Percentiles rank a stretch among this genome's conserved stretches.
Conservation (phyloP, 2,113 vertebrate genomes). For the Nerophis lumbriciformis region DNA sequence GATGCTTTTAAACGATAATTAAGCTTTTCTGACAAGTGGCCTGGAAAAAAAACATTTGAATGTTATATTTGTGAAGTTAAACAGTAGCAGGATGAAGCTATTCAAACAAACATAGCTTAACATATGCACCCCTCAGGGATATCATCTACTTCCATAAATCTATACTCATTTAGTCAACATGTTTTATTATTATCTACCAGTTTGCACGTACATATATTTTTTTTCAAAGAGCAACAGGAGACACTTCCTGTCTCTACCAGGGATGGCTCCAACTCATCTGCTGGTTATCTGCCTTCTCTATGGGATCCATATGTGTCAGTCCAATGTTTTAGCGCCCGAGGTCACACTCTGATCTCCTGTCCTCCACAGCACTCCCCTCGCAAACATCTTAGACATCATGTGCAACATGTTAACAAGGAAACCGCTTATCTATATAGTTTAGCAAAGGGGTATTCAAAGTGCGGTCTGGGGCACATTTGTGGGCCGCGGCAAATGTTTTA, state of each 20-base stretch:
- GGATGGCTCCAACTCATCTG: constrained; percentile 71
- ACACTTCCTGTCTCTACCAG: constrained; percentile 64
- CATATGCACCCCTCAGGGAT: constrained; percentile 1
- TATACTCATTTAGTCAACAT: constrained; percentile 25
- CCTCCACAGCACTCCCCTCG: not conserved
- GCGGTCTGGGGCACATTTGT: no score
- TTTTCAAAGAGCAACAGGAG: constrained; percentile 54
- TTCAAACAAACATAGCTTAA: constrained; percentile 6
- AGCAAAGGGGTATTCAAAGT: no score
- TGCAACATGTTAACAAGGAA: constrained; percentile 13
- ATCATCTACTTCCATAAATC: constrained; percentile 1
- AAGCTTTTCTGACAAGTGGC: constrained; percentile 8
- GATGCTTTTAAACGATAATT: no score
- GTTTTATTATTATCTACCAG: constrained; percentile 26
- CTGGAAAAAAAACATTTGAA: not conserved
- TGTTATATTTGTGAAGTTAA: constrained; percentile 4
- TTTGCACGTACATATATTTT: constrained; percentile 12
- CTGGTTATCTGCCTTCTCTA: constrained; percentile 56
- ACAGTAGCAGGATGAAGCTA: constrained; percentile 15
- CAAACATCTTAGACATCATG: constrained; percentile 7
- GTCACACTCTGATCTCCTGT: constrained; percentile 25
- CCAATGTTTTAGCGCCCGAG: constrained; percentile 18
- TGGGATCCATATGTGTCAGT: constrained; percentile 61
- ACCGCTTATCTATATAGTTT: not conserved
- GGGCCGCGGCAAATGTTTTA: no score